These are phyloP conservation scores for Eulithis testata DNA, from an alignment of 2,888 invertebrate species.

Conservation along the genomic window DNA sequence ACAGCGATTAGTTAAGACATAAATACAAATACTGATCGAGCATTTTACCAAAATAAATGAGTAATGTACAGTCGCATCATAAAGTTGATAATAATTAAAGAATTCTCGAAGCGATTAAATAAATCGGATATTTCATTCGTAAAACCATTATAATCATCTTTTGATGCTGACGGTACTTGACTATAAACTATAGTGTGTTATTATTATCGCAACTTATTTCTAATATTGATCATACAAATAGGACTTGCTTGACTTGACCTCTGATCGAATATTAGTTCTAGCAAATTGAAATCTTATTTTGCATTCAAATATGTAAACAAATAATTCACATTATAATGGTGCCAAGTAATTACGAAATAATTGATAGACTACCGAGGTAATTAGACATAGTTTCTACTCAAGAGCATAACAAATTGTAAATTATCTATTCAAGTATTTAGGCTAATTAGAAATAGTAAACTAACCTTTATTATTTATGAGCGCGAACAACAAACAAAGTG, in stretches of 20 bases:
- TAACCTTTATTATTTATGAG: conserved; percentile 97
- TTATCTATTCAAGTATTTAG: conserved; percentile 23
- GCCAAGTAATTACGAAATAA: conserved; percentile 22
- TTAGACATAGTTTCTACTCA: conserved; percentile 28
- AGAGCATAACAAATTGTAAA: conserved; percentile 31
- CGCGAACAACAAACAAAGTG: conserved; percentile 95
- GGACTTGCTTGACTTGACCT: not conserved
- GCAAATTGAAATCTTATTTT: not conserved
- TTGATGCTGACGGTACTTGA: no score
- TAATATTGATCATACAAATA: not conserved
- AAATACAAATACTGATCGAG: conserved; percentile 8
- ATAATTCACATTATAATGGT: conserved; percentile 8
- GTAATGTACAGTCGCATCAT: no score
- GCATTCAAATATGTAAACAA: conserved; percentile 3
- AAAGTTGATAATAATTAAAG: no score
- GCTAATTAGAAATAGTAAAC: conserved; percentile 38
- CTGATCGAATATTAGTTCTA: not conserved
- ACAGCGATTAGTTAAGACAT: conserved; percentile 43
- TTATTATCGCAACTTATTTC: no score
- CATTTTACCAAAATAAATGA: conserved; percentile 3
- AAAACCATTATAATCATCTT: no score
- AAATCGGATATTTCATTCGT: no score
- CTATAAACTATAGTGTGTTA: no score
- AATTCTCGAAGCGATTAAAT: no score
- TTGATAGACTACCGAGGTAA: conserved; percentile 22